Evolutionary conservation across 1,140 invertebrate species (phyloP).

Genomic region (Octopus sinensis): DNA sequence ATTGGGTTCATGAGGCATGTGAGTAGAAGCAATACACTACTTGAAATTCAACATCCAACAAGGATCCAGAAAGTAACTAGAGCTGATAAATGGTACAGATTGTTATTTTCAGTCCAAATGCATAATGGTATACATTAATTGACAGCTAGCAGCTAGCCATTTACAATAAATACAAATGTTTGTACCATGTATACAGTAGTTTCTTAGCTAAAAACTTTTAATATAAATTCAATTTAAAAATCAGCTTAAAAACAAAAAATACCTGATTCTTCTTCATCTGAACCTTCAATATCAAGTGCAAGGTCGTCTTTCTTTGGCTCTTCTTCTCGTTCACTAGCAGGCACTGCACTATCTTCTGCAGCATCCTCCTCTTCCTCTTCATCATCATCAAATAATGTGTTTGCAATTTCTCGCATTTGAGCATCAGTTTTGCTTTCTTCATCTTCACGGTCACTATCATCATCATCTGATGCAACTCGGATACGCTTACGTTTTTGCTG

Average conservation of each 20-base stretch:
- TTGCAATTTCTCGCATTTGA: constrained; percentile 81
- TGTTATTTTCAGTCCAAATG: too few species aligned
- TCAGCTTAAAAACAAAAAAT: constrained; percentile 1
- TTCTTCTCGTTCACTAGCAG: constrained; percentile 54
- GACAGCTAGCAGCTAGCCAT: too few species aligned
- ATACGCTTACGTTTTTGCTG: constrained; percentile 87
- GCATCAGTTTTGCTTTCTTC: constrained; percentile 69
- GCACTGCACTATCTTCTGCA: constrained; percentile 61
- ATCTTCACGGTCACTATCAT: constrained; percentile 74
- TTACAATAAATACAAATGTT: too few species aligned
- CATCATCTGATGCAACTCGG: constrained; percentile 58
- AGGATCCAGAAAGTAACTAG: too few species aligned
- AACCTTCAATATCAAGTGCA: constrained; percentile 55
- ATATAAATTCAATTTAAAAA: not conserved
- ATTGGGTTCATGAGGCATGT: too few species aligned
- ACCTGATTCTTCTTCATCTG: constrained; percentile 54
- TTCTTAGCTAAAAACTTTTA: not conserved
- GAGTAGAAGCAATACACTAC: too few species aligned
- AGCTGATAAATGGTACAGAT: too few species aligned
- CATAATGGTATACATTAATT: too few species aligned
- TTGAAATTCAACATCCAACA: too few species aligned
- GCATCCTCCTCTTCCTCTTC: constrained; percentile 62
- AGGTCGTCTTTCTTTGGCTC: constrained; percentile 30
- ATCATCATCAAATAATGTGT: constrained; percentile 82
- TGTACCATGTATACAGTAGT: too few species aligned